Evolutionary conservation across 2,113 vertebrate species (phyloP), one percentile per base, ranked within the genome.

Genomic region (Mobula birostris): DNA sequence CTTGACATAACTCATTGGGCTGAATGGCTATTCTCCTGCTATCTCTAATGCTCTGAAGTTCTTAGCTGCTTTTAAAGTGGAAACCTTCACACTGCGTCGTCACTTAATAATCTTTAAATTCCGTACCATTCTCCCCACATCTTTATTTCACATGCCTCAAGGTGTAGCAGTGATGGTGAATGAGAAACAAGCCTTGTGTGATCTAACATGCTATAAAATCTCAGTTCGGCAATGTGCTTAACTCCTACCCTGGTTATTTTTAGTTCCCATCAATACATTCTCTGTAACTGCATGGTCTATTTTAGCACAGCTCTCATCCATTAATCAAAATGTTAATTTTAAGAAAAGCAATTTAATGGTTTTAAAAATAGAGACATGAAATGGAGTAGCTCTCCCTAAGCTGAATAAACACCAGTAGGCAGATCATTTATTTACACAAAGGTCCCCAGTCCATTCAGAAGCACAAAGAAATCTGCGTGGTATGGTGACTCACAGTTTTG

Each of bases 251-350:
- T 87, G 85, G 85, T n/a, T 90, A 90, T 68, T 63, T 68, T 90
- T 90, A 90, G 85, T 61, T 19, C 14, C 29, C 61, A 32, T 68
- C 63, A 90, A 68, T 66, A 14, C 29, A 90, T 66, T 66, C n/a
- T n/a, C 85, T 19, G 85, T 32, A 66, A 90, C n/a, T 90, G 17
- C 32, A 58, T 68, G 85, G n/a, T 61, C 61, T 90, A 66, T 66
- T 32, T 32, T n/a, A 90, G 63, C 29, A 66, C 29, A 17, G 66
- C 2, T 2, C 29, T 66, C 5, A 24, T 17, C n/a, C 85, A 90
- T 90, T 90, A 66, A 90, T 68, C 61, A 32, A 90, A 90, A 90
- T 66, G 85, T n/a, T 66, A 32, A 90, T 90, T 90, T 90, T 66
- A 90, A 90, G 19, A 66, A 68, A 68, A 90, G 27, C 85, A 90